phyloP scores from a whole-genome alignment of 2,888 invertebrate genomes.

The Rhogogaster chlorosoma region DNA sequence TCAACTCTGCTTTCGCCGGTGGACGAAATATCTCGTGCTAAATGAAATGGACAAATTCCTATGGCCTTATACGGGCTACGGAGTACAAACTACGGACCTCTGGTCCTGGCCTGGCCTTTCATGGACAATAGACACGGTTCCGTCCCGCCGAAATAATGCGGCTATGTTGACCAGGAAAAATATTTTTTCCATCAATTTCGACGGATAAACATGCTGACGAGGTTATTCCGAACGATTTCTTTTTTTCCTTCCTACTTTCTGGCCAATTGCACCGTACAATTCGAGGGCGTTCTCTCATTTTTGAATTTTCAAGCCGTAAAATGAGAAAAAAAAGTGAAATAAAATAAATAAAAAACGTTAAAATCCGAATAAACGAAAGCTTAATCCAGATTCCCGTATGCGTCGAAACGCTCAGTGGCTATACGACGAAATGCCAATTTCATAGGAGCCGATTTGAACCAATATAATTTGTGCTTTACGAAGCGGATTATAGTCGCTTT shows the following conservation, averaged over 20 bases:
- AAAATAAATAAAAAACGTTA: neutral
- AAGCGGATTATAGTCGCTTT: neutral
- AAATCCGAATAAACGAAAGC: neutral
- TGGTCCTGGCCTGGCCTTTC: conserved; percentile 28
- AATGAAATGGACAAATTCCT: conserved; percentile 69
- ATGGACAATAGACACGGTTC: conserved; percentile 34
- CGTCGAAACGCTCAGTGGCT: neutral
- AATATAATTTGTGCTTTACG: conserved; percentile 15
- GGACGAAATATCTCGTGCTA: conserved; percentile 65
- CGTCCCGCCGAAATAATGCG: conserved; percentile 44
- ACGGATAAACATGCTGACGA: neutral
- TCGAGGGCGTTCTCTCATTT: neutral
- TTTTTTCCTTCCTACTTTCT: neutral
- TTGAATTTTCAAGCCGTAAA: neutral
- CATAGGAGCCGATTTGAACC: conserved; percentile 19
- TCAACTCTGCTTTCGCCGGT: conserved; percentile 63
- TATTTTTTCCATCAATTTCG: conserved; percentile 7
- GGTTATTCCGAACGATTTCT: neutral
- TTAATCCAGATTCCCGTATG: conserved; percentile 13
- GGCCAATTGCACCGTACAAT: neutral
- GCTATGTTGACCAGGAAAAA: conserved; percentile 14
- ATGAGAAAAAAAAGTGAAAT: neutral
- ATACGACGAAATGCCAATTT: conserved; percentile 30
- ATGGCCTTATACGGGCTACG: conserved; percentile 2
- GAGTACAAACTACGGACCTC: conserved; percentile 19